Base-by-base conservation (phyloP, 1,140 invertebrate species). In the Drosophila fuyamai region DNA sequence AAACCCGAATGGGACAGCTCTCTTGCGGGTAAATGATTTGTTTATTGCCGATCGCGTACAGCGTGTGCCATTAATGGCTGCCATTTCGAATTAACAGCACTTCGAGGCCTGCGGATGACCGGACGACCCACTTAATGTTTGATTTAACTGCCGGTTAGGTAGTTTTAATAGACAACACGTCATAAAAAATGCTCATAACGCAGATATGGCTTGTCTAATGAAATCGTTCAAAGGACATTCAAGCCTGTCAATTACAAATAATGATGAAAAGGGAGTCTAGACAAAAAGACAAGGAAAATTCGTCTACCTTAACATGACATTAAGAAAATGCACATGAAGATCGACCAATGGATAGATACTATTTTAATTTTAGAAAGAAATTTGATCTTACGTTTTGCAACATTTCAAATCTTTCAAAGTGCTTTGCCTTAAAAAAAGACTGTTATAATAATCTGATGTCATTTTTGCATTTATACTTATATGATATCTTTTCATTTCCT, bases 21-120 rank as follows among this genome's bases (percentile, higher is more conserved):
- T 73, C 57, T 75, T 57, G 71, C 58, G 66, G 55, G 38, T 70
- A 76, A 88, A 86, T 88, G 72, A 86, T 86, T 86, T 88, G 83
- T 88, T 88, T 88, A 88, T 72, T 48, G 71, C 48, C 56, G 70
- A 82, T 72, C 71, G 79, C 71, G 54, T 76, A 62, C 36, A 79
- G 76, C 79, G 61, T 83, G 76, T 76, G 76, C 70, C 79, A 88
- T 82, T 82, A 86, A 85, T 81, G 74, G 79, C 80, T 76, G 81
- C 62, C 76, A 86, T 75, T 81, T 79, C 44, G 81, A 58, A 86
- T 86, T 78, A 81, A 61, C 56, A 68, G 81, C 62, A 46, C 51
- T 78, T 78, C 47, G 44, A 23, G 27, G 65, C 47, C 56, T 51
- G 60, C 60, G 48, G 70, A 63, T 77, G 68, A 81, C 74, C 55